These are phyloP conservation scores for Grallaria varia DNA, from an alignment of 2,113 vertebrate species.

Conservation along the genomic window DNA sequence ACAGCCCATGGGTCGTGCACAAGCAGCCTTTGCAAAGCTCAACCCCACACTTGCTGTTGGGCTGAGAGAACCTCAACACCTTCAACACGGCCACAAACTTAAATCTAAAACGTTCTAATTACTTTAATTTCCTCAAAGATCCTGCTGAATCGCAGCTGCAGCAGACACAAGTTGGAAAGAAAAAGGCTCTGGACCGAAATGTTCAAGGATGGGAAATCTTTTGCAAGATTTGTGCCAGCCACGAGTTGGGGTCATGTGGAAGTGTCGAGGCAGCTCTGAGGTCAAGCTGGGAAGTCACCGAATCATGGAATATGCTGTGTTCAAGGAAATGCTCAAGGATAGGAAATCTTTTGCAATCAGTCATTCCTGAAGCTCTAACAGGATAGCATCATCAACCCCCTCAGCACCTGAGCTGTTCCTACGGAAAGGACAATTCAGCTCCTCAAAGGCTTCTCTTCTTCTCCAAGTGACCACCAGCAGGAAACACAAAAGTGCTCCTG, in stretches of 20 bases:
- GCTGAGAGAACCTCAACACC: background rate
- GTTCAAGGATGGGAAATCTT: background rate
- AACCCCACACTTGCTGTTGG: background rate
- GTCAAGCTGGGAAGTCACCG: no score
- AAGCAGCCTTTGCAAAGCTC: background rate
- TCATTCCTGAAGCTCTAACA: background rate
- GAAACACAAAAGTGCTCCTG: background rate
- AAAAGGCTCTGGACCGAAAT: background rate
- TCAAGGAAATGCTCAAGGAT: no score
- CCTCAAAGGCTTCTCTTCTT: background rate
- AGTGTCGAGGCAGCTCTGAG: no score
- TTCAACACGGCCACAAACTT: background rate
- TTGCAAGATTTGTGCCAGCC: no score
- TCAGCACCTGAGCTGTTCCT: background rate
- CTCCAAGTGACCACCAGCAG: background rate
- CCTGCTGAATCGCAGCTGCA: background rate
- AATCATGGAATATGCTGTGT: no score
- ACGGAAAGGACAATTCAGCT: background rate
- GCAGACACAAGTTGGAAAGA: background rate
- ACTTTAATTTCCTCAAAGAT: background rate
- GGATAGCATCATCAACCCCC: background rate
- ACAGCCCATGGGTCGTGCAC: fast-evolving
- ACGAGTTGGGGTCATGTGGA: no score
- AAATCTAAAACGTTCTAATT: background rate
- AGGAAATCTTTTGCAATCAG: background rate